Conservation (phyloP, 2,888 invertebrate species). For the Lacanobia oleracea region DNA sequence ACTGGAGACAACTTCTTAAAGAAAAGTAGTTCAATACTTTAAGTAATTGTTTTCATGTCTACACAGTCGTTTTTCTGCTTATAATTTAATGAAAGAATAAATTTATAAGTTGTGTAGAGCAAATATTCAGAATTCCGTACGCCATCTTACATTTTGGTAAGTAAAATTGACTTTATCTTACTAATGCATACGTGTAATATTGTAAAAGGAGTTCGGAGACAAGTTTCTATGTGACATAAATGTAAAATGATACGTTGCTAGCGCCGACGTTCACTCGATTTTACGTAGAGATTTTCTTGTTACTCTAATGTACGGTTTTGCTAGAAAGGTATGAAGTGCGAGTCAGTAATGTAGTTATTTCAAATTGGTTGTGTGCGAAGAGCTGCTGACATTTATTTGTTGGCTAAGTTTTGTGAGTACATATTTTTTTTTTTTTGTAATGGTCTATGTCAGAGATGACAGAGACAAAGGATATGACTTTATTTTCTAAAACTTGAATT, state of each 20-base stretch:
- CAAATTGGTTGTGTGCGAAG: background rate
- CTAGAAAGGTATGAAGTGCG: background rate
- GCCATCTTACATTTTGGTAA: conserved; percentile 5
- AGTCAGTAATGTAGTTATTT: conserved; percentile 1
- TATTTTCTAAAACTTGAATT: background rate
- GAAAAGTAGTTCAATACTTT: conserved; percentile 3
- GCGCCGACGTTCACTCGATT: conserved; percentile 21
- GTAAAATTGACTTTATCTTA: conserved; percentile 25
- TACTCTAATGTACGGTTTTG: conserved; percentile 13
- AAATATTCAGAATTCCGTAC: background rate
- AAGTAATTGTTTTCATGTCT: conserved; percentile 6
- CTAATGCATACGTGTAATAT: conserved; percentile 49
- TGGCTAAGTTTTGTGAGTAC: background rate
- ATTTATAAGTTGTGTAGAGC: background rate
- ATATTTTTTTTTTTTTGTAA: too few relatives aligned
- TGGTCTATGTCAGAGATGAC: too few relatives aligned
- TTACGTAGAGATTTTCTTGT: conserved; percentile 19
- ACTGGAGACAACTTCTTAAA: background rate
- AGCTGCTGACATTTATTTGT: background rate
- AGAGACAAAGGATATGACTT: too few relatives aligned
- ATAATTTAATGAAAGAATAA: background rate
- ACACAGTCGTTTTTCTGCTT: conserved; percentile 1
- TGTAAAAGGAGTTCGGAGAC: conserved; percentile 20
- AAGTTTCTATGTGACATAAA: conserved; percentile 36
- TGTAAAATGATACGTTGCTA: conserved; percentile 38